Conservation (phyloP, 2,888 invertebrate species). For the Notodonta ziczac region DNA sequence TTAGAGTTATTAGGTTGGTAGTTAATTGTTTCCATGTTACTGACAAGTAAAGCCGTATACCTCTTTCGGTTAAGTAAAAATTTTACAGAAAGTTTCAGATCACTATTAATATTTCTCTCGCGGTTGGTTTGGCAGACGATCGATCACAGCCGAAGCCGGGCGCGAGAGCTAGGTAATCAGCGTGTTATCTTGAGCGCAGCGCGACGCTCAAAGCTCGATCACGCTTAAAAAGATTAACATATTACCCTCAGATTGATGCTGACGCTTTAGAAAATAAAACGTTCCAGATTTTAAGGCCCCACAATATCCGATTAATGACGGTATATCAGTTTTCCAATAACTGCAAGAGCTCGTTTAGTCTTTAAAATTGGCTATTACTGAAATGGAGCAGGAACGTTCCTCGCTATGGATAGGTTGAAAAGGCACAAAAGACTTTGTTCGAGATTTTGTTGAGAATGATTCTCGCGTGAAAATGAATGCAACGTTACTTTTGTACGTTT, state of each 20-base stretch:
- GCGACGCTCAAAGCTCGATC: constrained; percentile 54
- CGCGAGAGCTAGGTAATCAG: constrained; percentile 47
- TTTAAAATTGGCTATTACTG: constrained; percentile 62
- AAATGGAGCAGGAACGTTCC: constrained; percentile 42
- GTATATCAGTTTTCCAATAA: constrained; percentile 56
- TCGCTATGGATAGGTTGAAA: constrained; percentile 22
- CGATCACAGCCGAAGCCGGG: constrained; percentile 48
- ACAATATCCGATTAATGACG: constrained; percentile 50
- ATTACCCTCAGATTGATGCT: constrained; percentile 57
- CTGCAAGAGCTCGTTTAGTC: constrained; percentile 46
- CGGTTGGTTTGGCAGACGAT: constrained; percentile 44
- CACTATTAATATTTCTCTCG: constrained; percentile 18
- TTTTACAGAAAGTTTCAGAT: constrained; percentile 14
- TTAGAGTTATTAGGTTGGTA: too few species aligned
- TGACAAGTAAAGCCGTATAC: not conserved
- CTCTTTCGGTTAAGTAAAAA: not conserved
- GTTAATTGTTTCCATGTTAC: too few species aligned
- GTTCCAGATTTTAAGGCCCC: constrained; percentile 42
- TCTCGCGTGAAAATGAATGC: too few species aligned
- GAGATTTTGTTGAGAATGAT: too few species aligned
- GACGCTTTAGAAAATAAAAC: constrained; percentile 45
- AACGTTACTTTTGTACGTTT: too few species aligned
- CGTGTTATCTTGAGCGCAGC: constrained; percentile 56
- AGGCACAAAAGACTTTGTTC: not conserved
- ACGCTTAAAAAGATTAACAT: constrained; percentile 69